Base-by-base conservation (phyloP, 1,140 invertebrate genomes). In the Holotrichia oblita region DNA sequence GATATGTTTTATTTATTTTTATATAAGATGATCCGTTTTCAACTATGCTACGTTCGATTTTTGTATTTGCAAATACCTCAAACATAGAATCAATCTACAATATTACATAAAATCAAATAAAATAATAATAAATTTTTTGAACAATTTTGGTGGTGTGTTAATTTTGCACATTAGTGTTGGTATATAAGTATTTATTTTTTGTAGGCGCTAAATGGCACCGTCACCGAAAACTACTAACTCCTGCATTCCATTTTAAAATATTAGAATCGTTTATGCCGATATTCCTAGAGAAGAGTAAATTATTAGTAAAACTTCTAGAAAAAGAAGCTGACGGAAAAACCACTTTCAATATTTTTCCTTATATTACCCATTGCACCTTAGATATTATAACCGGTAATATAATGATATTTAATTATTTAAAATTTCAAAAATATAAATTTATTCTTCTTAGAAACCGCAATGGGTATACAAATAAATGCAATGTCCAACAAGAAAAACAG, bases 231-330 rank as follows among this genome's bases (percentile, higher is more conserved):
- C 88, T 97, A 64, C 88, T 98, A 10, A 98, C 96, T 0, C 96
- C 96, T 24, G 93, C 96, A 0, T 98, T 98, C 86, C 96, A 97
- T 87, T 96, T 97, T 83, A 91, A 93, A 78, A 96, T 98, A 74
- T 88, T 98, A 55, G 93, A 98, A 81, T 91, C 95, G 80, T 98
- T 97, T 83, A 83, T 96, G 9, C 91, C 92, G 20, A 90, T 97
- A 0, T 96, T 98, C 86, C 93, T 94, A 81, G 92, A 94, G 80
- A 94, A 97, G 81, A 89, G 92, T 41, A 86, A 90, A 4, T 88
- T 91, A 22, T 87, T 98, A 73, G 89, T 93, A 0, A 85, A 91
- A 3, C 91, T 93, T 82, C 83, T 98, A 75, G 83, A 88, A 42
- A 82, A 86, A n/a, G 89, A 94, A 80, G 87, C 89, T n/a, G 89